These are phyloP conservation scores for Setophaga petechia DNA, from an alignment of 2,113 vertebrate species.

Conservation along the genomic window DNA sequence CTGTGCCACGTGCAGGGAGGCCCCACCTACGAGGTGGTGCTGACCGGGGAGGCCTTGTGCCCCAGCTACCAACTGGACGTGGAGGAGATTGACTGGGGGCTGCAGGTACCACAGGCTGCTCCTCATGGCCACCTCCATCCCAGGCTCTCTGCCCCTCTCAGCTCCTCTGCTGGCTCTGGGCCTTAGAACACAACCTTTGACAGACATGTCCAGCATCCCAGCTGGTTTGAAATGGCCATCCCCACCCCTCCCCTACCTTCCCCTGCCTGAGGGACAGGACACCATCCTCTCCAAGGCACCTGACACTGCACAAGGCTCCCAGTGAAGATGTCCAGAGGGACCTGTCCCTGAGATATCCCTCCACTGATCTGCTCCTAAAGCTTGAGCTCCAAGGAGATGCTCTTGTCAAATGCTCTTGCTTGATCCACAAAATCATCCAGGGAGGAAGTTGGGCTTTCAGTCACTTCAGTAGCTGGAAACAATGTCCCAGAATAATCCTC, in stretches of 20 bases:
- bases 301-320: no score
- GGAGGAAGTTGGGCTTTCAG: no score
- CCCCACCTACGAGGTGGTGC: no score
- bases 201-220: not conserved
- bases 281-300: not conserved
- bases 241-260: not conserved
- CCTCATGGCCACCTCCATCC: not conserved
- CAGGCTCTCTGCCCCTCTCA: not conserved
- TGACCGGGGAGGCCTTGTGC: constrained; percentile 81
- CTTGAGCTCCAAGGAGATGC: no score
- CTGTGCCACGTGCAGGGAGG: constrained; percentile 69
- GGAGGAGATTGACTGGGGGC: constrained; percentile 77
- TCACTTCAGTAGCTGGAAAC: no score
- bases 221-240: not conserved
- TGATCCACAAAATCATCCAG: no score
- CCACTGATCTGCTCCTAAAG: not conserved
- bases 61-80: constrained; percentile 78
- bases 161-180: not conserved
- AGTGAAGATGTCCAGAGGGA: no score
- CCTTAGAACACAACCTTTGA: no score
- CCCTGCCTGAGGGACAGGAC: not conserved
- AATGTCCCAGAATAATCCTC: no score
- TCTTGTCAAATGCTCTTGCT: no score
- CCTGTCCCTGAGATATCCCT: not conserved
- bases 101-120: constrained; percentile 73